Evolutionary conservation across 37 sponge, comb jelly and placozoan genomes (phyloP), one percentile per base, ranked within the genome.

Genomic region (Crambe crambe): DNA sequence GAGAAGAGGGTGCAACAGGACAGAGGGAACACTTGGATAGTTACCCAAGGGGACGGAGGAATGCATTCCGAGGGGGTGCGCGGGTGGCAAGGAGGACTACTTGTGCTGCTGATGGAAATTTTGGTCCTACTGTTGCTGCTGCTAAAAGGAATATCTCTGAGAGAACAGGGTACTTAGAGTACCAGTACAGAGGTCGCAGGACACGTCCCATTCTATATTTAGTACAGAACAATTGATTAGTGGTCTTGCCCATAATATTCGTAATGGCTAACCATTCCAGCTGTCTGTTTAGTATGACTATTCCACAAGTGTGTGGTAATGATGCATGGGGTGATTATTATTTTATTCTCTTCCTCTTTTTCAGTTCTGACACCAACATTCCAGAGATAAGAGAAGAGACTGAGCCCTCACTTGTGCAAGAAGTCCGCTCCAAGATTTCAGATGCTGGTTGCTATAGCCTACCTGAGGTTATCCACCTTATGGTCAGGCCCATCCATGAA

Each of bases 401-500:
- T 3, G 27, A 5, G 8, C n/a, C 31, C 17, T 31, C 12, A 17
- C 35, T 65, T 2, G 66, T 31, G 66, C 66, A 42, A 47, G 61
- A 22, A 60, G 60, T 25, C 70, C 63, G 2, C 34, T 42, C 1
- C 1, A 70, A 68, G 56, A 63, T 85, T 32, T 1, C 29, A 5
- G 73, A 78, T 18, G 61, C 77, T 23, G 73, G 56, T 23, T 37
- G 71, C 54, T 23, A 35, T 25, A n/a, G 51, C 29, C 40, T 78
- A 18, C 47, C 35, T 51, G 80, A 86, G 18, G 81, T 80, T n/a
- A 71, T 75, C 15, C 70, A 81, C 32, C 47, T 68, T 34, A 74
- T 87, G 81, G 61, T 77, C 9, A 1, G 56, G 1, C n/a, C 21
- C 2, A 31, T 86, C 26, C 80, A 74, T 31, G 68, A 86, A 58